Evolutionary conservation across 2,113 vertebrate species (phyloP).

Genomic region (Tympanuchus pallidicinctus): DNA sequence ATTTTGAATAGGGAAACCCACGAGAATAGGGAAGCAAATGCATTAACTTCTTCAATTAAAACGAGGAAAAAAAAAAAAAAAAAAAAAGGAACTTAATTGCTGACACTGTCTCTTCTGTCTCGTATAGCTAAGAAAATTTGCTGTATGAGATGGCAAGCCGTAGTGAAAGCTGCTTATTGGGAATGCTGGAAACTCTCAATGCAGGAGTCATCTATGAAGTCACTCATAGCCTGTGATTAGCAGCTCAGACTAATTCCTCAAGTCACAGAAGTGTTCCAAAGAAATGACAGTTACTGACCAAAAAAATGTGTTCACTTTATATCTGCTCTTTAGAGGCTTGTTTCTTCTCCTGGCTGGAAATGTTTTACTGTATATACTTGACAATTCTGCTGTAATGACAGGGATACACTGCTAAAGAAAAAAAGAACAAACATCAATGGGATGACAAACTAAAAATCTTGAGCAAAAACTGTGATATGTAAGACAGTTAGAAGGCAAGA

Average conservation of each 20-base stretch:
- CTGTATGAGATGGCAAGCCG: not conserved
- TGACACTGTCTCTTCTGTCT: not conserved
- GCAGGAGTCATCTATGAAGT: not conserved
- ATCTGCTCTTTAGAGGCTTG: not conserved
- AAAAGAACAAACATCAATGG: not conserved
- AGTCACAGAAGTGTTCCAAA: not conserved
- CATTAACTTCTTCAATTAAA: not conserved
- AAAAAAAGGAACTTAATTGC: not conserved
- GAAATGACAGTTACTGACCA: not conserved
- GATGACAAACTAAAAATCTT: not conserved
- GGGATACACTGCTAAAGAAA: not conserved
- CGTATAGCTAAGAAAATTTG: not conserved
- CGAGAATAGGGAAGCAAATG: not conserved
- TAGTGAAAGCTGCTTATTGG: not conserved
- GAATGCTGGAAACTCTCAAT: not conserved
- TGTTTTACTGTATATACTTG: constrained; percentile 31
- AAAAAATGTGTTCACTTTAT: not conserved
- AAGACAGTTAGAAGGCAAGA: not conserved
- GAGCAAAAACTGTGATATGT: not conserved
- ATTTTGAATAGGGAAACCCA: not conserved
- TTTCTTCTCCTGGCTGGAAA: constrained; percentile 22
- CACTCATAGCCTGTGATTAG: not conserved
- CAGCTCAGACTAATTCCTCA: constrained; percentile 10
- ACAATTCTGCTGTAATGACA: constrained; percentile 22
- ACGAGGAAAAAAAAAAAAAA: rapidly evolving